Percentiles rank a stretch among this genome's conserved stretches.
phyloP scores from a whole-genome alignment of 1,140 invertebrate species.

The Elysia chlorotica region DNA sequence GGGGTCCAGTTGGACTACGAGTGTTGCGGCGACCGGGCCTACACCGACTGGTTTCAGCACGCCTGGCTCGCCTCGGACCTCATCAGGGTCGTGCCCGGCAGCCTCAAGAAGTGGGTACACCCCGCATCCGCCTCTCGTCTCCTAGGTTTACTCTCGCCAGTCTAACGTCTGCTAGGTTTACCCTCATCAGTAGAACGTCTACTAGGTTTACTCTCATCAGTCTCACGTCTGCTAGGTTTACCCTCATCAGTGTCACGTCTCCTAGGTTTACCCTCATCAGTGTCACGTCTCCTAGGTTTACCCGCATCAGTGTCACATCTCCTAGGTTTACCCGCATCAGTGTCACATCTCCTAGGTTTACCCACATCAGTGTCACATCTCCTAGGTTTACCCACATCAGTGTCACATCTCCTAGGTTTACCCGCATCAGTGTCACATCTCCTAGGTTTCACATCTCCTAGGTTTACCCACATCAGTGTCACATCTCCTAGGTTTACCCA shows the following conservation, averaged over 20 bases:
- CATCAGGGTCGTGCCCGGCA: not conserved
- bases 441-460: too few relatives aligned
- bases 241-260: not conserved
- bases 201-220: not conserved
- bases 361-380: too few relatives aligned
- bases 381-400: too few relatives aligned
- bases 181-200: not conserved
- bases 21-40: slow-evolving; percentile 48
- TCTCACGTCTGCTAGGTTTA: not conserved
- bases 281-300: too few relatives aligned
- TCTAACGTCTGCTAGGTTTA: not conserved
- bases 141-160: not conserved
- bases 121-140: not conserved
- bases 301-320: too few relatives aligned
- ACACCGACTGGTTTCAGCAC: slow-evolving; percentile 48
- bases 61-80: slow-evolving; percentile 35
- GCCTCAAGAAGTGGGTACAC: slow-evolving; percentile 1
- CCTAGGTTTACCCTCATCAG: too few relatives aligned
- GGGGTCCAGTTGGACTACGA: slow-evolving; percentile 40
- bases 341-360: too few relatives aligned
- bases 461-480: too few relatives aligned
- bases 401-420: too few relatives aligned
- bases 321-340: too few relatives aligned
- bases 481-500: too few relatives aligned
- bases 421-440: too few relatives aligned